These are phyloP conservation scores for Cephus cinctus DNA, from an alignment of 1,140 invertebrate genomes.

Conservation along the genomic window DNA sequence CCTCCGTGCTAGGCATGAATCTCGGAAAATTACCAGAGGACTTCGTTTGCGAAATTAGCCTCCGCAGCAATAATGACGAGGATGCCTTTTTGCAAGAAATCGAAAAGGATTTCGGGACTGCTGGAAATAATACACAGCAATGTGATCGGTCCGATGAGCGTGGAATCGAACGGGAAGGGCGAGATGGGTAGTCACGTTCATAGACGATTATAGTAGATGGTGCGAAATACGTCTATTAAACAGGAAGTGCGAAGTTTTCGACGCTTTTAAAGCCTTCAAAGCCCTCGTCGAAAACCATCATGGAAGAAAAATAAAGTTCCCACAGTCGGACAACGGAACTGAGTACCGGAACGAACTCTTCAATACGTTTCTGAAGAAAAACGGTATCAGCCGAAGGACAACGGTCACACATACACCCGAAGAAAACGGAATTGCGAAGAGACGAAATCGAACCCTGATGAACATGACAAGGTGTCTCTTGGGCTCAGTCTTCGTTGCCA, in stretches of 20 bases:
- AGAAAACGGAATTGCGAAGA: slow-evolving; percentile 17
- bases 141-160: slow-evolving; percentile 39
- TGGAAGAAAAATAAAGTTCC: slow-evolving; percentile 23
- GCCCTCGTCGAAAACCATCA: slow-evolving; percentile 31
- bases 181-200: slow-evolving; percentile 26
- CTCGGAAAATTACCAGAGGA: not conserved
- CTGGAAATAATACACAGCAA: slow-evolving; percentile 40
- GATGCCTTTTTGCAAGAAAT: slow-evolving; percentile 4
- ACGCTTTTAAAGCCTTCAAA: slow-evolving; percentile 31
- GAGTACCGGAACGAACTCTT: slow-evolving; percentile 25
- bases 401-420: slow-evolving; percentile 12
- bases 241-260: slow-evolving; percentile 28
- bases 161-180: slow-evolving; percentile 14
- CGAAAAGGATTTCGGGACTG: slow-evolving; percentile 17
- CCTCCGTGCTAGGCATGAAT: slow-evolving; percentile 1
- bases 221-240: slow-evolving; percentile 31
- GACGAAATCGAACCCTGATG: slow-evolving; percentile 26
- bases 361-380: slow-evolving; percentile 22
- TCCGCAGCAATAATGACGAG: slow-evolving; percentile 15
- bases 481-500: slow-evolving; percentile 22
- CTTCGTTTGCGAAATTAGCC: not conserved
- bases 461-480: slow-evolving; percentile 41
- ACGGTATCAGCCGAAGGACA: slow-evolving; percentile 9
- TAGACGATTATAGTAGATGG: slow-evolving; percentile 25
- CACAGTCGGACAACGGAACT: slow-evolving; percentile 25